These are phyloP conservation scores for Metellina segmentata DNA, from an alignment of 2,888 invertebrate genomes.

Conservation along the genomic window DNA sequence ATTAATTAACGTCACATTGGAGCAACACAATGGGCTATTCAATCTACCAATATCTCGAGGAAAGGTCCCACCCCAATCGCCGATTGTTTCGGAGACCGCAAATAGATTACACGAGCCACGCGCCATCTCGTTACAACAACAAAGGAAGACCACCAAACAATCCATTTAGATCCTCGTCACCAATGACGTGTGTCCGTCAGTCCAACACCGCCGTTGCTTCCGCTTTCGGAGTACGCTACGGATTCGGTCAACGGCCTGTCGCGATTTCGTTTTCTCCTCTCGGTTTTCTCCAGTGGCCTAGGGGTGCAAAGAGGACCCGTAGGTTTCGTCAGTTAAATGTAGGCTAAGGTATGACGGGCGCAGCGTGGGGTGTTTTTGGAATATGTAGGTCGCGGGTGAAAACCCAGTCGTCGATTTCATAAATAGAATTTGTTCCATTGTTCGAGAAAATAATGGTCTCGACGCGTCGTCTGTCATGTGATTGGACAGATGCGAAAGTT, in stretches of 20 bases:
- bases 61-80: not conserved
- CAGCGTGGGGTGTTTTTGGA: not conserved
- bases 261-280: not conserved
- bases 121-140: not conserved
- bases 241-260: conserved; percentile 19
- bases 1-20: too few species aligned
- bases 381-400: conserved; percentile 11
- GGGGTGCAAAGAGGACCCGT: conserved; percentile 5
- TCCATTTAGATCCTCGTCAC: too few species aligned
- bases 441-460: not conserved
- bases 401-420: not conserved
- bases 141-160: too few species aligned
- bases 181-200: not conserved
- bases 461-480: not conserved
- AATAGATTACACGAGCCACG: not conserved
- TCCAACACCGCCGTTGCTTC: not conserved
- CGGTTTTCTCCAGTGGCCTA: not conserved
- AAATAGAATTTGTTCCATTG: conserved; percentile 3
- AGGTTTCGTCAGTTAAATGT: not conserved
- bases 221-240: not conserved
- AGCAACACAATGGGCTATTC: too few species aligned
- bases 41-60: not conserved
- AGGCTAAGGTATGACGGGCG: not conserved
- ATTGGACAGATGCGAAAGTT: not conserved
- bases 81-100: not conserved